phyloP scores from a whole-genome alignment of 2,113 vertebrate genomes.

The Balaeniceps rex region DNA sequence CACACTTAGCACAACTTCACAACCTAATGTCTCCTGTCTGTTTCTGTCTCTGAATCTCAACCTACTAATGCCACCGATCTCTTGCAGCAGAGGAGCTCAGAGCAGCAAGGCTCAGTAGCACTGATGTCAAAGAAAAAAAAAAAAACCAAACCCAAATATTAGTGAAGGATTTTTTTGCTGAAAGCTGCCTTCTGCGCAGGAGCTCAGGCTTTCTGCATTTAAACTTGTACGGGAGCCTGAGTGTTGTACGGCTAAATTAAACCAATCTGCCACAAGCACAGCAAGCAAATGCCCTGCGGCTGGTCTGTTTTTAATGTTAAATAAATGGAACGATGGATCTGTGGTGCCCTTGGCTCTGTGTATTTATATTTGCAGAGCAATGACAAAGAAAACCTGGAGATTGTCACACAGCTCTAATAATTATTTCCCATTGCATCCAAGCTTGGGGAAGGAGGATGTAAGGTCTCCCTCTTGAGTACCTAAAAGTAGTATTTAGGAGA shows the following conservation, averaged over 20 bases:
- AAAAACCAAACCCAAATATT: not conserved
- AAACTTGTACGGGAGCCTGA: not conserved
- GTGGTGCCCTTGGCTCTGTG: not conserved
- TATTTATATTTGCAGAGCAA: not conserved
- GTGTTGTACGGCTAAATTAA: not conserved
- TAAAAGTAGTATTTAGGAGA: not conserved
- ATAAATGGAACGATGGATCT: not conserved
- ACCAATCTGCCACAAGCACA: not conserved
- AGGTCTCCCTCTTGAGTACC: not conserved
- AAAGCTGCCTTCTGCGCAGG: not conserved
- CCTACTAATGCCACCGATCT: not conserved
- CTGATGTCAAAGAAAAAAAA: not conserved
- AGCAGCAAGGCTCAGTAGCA: not conserved
- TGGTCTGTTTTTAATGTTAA: not conserved
- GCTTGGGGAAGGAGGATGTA: not conserved
- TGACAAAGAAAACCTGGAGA: not conserved
- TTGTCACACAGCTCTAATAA: slow-evolving; percentile 51
- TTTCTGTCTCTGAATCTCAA: not conserved
- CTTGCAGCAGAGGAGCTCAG: not conserved
- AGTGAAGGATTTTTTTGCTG: not conserved
- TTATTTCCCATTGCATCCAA: slow-evolving; percentile 1
- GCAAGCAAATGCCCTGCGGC: not conserved
- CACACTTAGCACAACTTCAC: not conserved
- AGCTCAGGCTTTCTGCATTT: not conserved
- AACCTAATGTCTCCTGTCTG: not conserved